Evolutionary conservation across 2,888 invertebrate genomes (phyloP), one percentile per base, ranked within the genome.

Genomic region (Scaptomyza cyrtandrae): DNA sequence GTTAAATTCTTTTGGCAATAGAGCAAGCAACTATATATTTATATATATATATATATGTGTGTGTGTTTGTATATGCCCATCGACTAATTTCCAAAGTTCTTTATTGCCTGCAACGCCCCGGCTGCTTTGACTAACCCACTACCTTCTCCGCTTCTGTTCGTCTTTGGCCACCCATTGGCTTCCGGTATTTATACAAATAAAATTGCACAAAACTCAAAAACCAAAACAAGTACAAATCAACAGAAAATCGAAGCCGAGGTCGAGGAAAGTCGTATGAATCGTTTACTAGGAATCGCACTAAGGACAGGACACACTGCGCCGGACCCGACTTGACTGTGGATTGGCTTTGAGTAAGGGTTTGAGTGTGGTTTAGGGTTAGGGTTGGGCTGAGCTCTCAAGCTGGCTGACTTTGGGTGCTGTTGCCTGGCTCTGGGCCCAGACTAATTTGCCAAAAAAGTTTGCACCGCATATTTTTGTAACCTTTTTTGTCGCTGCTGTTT

Each of bases 361-460:
- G n/a, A n/a, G 45, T 13, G n/a, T 2, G 6, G n/a, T 3, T 3
- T 24, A 24, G 37, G 39, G 39, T 39, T 39, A n/a, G 37, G n/a
- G 43, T 60, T 39, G 29, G 43, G 31, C 48, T 46, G 33, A 43
- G 44, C 41, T 61, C 24, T 19, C 19, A 14, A 14, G 37, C 49
- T 35, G 39, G 27, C 48, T 53, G 48, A 16, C 11, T 48, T 29
- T 31, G 31, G 48, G 19, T 37, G 9, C 16, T 41, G 41, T 24
- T 24, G 14, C 9, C 37, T n/a, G 56, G 46, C 45, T 24, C 24
- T 57, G 75, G 46, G 49, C 73, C 81, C 79, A 81, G 89, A 91
- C 89, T 89, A 90, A 90, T 90, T 90, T 91, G 90, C 87, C 89
- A 90, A 90, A 89, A 83, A 89, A 89, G 80, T 89, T 89, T 85